Percentiles rank a stretch among this genome's conserved stretches.
These are phyloP conservation scores for Labeo rohita DNA, from an alignment of 2,113 vertebrate genomes.

Conservation along the genomic window DNA sequence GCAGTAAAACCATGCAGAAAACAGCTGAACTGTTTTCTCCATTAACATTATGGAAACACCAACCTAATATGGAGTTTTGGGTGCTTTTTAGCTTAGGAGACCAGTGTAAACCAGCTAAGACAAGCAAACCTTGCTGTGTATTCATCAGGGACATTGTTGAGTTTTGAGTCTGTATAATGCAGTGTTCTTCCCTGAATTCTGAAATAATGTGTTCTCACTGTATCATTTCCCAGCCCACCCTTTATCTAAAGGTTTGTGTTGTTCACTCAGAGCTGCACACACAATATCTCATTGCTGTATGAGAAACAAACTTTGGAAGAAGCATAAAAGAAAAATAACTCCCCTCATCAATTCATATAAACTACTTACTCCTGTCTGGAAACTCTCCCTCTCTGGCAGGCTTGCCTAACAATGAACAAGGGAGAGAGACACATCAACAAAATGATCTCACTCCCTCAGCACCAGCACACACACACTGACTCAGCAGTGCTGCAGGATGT, in stretches of 20 bases:
- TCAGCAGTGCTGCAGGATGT: slow-evolving; percentile 56
- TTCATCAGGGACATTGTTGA: not conserved
- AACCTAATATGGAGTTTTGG: not conserved
- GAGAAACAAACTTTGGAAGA: slow-evolving; percentile 21
- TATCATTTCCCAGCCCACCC: slow-evolving; percentile 13
- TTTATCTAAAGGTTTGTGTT: slow-evolving; percentile 28
- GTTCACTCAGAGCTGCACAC: not conserved
- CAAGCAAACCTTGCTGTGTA: not conserved
- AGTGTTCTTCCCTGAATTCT: not conserved
- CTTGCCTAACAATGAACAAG: slow-evolving; percentile 18
- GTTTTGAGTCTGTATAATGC: not conserved
- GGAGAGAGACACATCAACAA: slow-evolving; percentile 32
- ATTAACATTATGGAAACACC: not conserved
- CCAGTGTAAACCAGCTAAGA: not conserved
- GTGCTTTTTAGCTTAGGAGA: not conserved
- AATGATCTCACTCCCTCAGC: slow-evolving; percentile 21
- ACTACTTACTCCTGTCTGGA: slow-evolving; percentile 40
- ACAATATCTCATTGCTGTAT: not conserved
- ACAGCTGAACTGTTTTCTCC: not conserved
- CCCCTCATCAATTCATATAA: slow-evolving; percentile 42
- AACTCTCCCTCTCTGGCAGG: slow-evolving; percentile 12
- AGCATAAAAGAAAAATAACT: slow-evolving; percentile 24
- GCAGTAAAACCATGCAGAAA: no score
- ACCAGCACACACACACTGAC: slow-evolving; percentile 17
- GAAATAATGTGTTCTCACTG: slow-evolving; percentile 5